Conservation (phyloP, 2,888 invertebrate genomes). For the Tenthredo amoena region DNA sequence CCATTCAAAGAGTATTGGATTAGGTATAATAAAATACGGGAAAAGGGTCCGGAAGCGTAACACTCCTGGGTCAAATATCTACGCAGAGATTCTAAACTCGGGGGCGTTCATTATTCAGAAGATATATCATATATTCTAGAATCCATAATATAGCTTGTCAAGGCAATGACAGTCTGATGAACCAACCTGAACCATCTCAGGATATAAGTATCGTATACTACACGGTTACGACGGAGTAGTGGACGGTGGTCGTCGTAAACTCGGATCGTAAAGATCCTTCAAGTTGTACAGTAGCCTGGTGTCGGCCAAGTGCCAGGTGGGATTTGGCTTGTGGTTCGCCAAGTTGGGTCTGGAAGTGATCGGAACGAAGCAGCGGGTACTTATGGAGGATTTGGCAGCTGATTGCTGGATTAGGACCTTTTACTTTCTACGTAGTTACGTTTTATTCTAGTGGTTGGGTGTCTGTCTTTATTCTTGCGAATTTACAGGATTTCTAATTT, state of each 20-base stretch:
- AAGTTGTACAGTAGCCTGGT: slow-evolving; percentile 8
- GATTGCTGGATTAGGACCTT: slow-evolving; percentile 50
- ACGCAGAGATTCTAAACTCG: background rate
- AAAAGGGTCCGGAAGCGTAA: background rate
- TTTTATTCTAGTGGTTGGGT: background rate
- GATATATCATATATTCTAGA: background rate
- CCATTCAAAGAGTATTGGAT: background rate
- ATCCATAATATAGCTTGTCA: background rate
- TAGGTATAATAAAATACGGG: background rate
- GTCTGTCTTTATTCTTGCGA: background rate
- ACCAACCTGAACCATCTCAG: background rate
- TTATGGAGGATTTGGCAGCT: slow-evolving; percentile 43
- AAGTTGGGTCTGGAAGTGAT: slow-evolving; percentile 15
- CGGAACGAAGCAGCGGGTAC: slow-evolving; percentile 39
- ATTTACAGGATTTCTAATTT: background rate
- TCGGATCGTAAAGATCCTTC: slow-evolving; percentile 43
- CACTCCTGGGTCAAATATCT: background rate
- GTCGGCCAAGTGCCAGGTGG: slow-evolving; percentile 38
- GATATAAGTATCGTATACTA: background rate
- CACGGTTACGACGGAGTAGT: slow-evolving; percentile 1
- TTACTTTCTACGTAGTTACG: slow-evolving; percentile 9
- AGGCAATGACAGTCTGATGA: slow-evolving; percentile 17
- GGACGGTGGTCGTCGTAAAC: slow-evolving; percentile 47
- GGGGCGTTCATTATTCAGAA: background rate
- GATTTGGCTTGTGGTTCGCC: slow-evolving; percentile 33